phyloP scores from a whole-genome alignment of 2,113 vertebrate species.

The Heterotilapia buettikoferi region DNA sequence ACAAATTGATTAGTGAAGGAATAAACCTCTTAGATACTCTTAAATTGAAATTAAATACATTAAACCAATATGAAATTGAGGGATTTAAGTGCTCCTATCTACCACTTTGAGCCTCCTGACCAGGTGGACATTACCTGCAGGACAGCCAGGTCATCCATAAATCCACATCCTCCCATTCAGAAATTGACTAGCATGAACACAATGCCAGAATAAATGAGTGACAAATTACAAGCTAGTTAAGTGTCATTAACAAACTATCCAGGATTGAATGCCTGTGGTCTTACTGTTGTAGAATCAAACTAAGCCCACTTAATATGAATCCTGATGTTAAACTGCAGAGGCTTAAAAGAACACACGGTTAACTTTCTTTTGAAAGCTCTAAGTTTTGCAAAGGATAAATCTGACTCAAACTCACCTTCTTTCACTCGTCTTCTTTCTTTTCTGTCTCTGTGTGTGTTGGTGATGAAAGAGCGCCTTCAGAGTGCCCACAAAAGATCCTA shows the following conservation, averaged over 20 bases:
- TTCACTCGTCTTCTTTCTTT: not conserved
- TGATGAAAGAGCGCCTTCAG: conserved; percentile 51
- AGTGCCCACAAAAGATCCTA: conserved; percentile 46
- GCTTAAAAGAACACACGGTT: not conserved
- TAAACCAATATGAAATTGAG: not conserved
- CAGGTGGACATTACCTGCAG: not conserved
- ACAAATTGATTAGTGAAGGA: not conserved
- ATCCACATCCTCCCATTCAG: not conserved
- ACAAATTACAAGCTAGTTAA: not conserved
- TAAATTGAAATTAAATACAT: not conserved
- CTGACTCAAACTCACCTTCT: not conserved
- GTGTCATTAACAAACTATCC: not conserved
- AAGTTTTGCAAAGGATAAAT: not conserved
- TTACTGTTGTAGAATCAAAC: not conserved
- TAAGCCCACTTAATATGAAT: not conserved
- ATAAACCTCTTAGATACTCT: not conserved
- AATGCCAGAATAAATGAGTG: not conserved
- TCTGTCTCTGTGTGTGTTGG: not conserved
- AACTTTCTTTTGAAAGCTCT: not conserved
- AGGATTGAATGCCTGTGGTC: not conserved
- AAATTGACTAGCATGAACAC: not conserved
- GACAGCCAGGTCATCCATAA: not conserved
- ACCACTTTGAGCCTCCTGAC: not conserved
- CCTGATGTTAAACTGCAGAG: not conserved
- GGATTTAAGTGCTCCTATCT: not conserved